phyloP scores from a whole-genome alignment of 2,888 invertebrate species.

The Thymelicus sylvestris region DNA sequence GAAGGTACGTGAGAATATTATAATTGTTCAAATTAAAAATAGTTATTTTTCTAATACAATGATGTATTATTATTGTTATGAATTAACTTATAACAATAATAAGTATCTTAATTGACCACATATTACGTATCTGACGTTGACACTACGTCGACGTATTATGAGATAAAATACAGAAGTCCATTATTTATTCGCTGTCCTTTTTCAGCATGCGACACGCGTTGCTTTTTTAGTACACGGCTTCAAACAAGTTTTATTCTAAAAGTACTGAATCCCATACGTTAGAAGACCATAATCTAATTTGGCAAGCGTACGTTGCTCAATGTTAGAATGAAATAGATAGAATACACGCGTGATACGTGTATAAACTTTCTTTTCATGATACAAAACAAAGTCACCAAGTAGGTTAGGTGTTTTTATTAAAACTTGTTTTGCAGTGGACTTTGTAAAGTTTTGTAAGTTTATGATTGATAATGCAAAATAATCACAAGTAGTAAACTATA shows the following conservation, averaged over 20 bases:
- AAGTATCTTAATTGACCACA: conserved; percentile 74
- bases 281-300: conserved; percentile 13
- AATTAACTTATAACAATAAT: conserved; percentile 58
- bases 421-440: conserved; percentile 33
- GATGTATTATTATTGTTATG: conserved; percentile 10
- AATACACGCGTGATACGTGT: conserved; percentile 19
- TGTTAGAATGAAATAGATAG: conserved; percentile 35
- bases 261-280: conserved; percentile 1
- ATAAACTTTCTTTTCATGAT: conserved; percentile 13
- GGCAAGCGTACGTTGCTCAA: conserved; percentile 23
- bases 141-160: conserved; percentile 41
- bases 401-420: conserved; percentile 28
- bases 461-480: conserved; percentile 16
- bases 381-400: conserved; percentile 33
- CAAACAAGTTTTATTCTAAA: conserved; percentile 13
- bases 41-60: conserved; percentile 9
- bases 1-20: conserved; percentile 66
- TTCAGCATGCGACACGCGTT: conserved; percentile 8
- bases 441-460: conserved; percentile 30
- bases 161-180: conserved; percentile 44
- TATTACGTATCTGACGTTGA: conserved; percentile 68
- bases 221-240: conserved; percentile 11
- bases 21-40: conserved; percentile 16
- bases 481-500: neutral
- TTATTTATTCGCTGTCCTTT: conserved; percentile 21